These are phyloP conservation scores for Catocala sponsa DNA, from an alignment of 2,888 invertebrate species.

Conservation along the genomic window DNA sequence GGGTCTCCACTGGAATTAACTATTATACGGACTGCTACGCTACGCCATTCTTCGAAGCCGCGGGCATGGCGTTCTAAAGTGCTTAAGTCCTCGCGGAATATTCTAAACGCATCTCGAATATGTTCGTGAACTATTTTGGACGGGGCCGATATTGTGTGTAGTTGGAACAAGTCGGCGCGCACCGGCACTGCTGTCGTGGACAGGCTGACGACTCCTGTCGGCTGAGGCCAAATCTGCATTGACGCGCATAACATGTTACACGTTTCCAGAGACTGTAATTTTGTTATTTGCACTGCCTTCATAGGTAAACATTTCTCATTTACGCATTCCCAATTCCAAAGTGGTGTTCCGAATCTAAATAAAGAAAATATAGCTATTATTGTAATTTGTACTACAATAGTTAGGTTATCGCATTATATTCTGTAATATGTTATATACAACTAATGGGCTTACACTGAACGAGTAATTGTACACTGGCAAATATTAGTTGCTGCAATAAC, in stretches of 20 bases:
- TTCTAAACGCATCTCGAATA: slow-evolving; percentile 77
- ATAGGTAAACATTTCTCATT: slow-evolving; percentile 90
- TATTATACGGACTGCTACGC: slow-evolving; percentile 76
- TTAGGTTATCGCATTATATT: not conserved
- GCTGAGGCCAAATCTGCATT: slow-evolving; percentile 92
- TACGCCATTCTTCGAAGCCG: slow-evolving; percentile 74
- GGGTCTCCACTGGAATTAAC: slow-evolving; percentile 83
- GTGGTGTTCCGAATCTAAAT: slow-evolving; percentile 62
- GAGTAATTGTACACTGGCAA: slow-evolving; percentile 19
- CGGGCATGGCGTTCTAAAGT: slow-evolving; percentile 68
- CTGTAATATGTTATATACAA: not conserved
- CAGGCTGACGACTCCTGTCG: slow-evolving; percentile 90
- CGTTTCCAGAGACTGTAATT: slow-evolving; percentile 89
- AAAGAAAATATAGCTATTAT: slow-evolving; percentile 52
- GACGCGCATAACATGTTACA: slow-evolving; percentile 92
- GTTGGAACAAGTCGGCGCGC: slow-evolving; percentile 83
- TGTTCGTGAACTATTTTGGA: slow-evolving; percentile 66
- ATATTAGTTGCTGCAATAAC: slow-evolving; percentile 14
- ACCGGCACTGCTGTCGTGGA: slow-evolving; percentile 89
- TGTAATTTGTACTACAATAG: not conserved
- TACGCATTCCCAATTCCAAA: slow-evolving; percentile 94
- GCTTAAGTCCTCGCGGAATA: slow-evolving; percentile 81
- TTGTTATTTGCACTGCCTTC: slow-evolving; percentile 60
- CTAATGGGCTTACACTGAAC: slow-evolving; percentile 24
- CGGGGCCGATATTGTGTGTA: slow-evolving; percentile 71